These are phyloP conservation scores for Cyphomyrmex costatus DNA, from an alignment of 1,140 invertebrate genomes.

Conservation along the genomic window DNA sequence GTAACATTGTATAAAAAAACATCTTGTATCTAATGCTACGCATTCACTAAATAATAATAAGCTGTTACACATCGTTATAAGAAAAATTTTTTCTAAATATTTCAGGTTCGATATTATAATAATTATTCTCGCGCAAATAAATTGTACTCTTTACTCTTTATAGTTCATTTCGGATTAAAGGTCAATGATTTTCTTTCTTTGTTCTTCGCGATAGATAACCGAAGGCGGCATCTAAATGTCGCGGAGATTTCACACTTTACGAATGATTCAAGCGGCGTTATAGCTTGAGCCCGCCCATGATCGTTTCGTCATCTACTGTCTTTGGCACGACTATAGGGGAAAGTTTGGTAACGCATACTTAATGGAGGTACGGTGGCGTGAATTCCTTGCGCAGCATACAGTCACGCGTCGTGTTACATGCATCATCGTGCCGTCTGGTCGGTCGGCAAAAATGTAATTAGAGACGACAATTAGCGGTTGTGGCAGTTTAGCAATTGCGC, in stretches of 20 bases:
- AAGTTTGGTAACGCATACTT: conserved; percentile 57
- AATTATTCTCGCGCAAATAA: not conserved
- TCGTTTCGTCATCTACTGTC: conserved; percentile 66
- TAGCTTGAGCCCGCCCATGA: conserved; percentile 60
- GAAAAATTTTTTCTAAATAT: not conserved
- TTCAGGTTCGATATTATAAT: not conserved
- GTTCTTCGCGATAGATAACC: conserved; percentile 10
- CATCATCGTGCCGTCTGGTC: conserved; percentile 20
- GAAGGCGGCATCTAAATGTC: conserved; percentile 59
- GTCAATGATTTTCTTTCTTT: conserved; percentile 1
- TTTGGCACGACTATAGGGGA: conserved; percentile 56
- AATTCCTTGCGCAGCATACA: conserved; percentile 35
- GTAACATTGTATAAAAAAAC: conserved; percentile 17
- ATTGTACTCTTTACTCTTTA: too few species aligned
- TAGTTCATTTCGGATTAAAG: conserved; percentile 34
- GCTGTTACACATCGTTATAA: not conserved
- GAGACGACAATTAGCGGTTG: conserved; percentile 37
- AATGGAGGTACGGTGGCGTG: conserved; percentile 35
- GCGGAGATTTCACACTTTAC: conserved; percentile 36
- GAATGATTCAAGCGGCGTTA: conserved; percentile 32
- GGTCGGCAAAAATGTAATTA: conserved; percentile 46
- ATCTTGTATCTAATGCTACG: not conserved
- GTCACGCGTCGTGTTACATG: conserved; percentile 8
- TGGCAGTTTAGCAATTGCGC: conserved; percentile 12
- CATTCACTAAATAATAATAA: conserved; percentile 2